These are phyloP conservation scores for Apodemus agrarius DNA, from an alignment of 2,797 vertebrate genomes.

Conservation along the genomic window DNA sequence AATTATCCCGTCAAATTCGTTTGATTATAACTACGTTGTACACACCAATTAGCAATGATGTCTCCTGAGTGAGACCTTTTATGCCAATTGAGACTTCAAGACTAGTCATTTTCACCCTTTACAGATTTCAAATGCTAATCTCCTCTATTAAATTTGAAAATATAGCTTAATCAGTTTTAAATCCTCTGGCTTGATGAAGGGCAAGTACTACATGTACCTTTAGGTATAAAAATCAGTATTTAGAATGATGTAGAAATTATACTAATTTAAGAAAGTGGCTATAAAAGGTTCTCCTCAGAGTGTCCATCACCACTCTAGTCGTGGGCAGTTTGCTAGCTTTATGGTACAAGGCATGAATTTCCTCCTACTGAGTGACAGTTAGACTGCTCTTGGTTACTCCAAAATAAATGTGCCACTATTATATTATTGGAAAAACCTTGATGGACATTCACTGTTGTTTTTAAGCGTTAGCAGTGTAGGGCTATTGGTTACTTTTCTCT, in stretches of 20 bases:
- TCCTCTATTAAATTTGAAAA: not conserved
- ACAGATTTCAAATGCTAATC: constrained; percentile 3
- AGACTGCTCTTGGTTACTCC: not conserved
- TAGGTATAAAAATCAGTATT: not conserved
- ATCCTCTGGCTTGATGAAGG: not conserved
- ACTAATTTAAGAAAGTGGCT: not conserved
- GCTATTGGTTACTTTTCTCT: too few relatives aligned
- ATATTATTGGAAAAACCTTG: too few relatives aligned
- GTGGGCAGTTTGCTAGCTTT: not conserved
- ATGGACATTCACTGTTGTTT: not conserved
- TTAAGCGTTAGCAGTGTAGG: fast-evolving
- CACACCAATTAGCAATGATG: not conserved
- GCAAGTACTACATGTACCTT: not conserved
- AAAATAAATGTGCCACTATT: not conserved
- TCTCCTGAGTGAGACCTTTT: constrained; percentile 33
- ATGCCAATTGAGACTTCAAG: not conserved
- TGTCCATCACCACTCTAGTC: not conserved
- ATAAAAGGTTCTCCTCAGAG: not conserved
- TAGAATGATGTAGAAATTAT: not conserved
- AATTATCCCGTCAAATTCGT: not conserved
- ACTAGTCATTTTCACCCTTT: not conserved
- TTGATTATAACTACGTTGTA: not conserved
- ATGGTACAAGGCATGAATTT: not conserved
- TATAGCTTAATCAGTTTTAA: constrained; percentile 10
- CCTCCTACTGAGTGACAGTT: not conserved